A percentile compares a stretch with the other conserved stretches of the same genome.
These are phyloP conservation scores for Orgyia antiqua DNA, from an alignment of 2,888 invertebrate species.

Conservation along the genomic window DNA sequence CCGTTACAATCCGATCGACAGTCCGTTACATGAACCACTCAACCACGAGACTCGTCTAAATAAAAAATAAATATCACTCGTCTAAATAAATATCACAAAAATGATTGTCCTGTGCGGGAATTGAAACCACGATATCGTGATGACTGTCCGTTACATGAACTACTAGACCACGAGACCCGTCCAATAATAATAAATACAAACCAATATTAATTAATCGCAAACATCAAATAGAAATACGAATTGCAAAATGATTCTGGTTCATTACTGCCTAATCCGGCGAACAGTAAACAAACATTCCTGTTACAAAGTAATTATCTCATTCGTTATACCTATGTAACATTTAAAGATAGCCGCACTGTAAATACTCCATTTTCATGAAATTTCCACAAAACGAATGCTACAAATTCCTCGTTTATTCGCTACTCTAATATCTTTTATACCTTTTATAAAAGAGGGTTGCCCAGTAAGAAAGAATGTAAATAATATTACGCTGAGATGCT, in stretches of 20 bases:
- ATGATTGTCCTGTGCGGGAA: no score
- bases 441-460: conserved; percentile 30
- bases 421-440: conserved; percentile 31
- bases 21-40: no score
- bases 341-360: conserved; percentile 1
- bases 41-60: no score
- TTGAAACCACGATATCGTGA: no score
- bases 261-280: conserved; percentile 1
- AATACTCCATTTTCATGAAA: conserved; percentile 7
- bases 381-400: conserved; percentile 17
- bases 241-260: conserved; percentile 13
- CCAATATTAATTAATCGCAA: conserved; percentile 40
- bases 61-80: no score
- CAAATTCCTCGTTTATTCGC: conserved; percentile 24
- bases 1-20: no score
- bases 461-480: conserved; percentile 41
- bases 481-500: conserved; percentile 50
- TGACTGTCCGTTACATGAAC: no score
- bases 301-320: conserved; percentile 2
- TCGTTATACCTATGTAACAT: conserved; percentile 1
- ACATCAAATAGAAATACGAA: conserved; percentile 16
- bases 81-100: no score
- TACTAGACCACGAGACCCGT: no score
- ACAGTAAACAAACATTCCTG: background rate
- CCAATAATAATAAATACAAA: conserved; percentile 37